Percentiles rank a stretch among this genome's conserved stretches.
These are phyloP conservation scores for Mobula birostris DNA, from an alignment of 2,113 vertebrate species.

Conservation along the genomic window DNA sequence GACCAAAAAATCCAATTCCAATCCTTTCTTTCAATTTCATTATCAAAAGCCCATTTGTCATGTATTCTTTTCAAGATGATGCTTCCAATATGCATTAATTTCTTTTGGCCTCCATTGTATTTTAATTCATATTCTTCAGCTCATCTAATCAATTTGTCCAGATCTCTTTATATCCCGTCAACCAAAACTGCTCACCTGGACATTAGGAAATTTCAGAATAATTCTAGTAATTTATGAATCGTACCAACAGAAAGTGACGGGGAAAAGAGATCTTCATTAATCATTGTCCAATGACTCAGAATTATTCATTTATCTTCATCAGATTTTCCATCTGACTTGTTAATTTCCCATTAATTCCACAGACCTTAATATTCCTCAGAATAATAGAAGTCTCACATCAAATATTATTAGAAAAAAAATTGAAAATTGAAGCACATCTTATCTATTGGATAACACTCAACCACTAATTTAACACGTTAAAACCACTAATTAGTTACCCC, in stretches of 20 bases:
- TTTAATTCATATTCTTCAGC: neutral
- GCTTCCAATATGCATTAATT: neutral
- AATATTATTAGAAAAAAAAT: neutral
- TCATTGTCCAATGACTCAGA: neutral
- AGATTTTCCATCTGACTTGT: neutral
- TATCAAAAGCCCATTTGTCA: neutral
- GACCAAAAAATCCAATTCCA: neutral
- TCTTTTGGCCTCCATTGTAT: neutral
- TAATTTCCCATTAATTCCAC: neutral
- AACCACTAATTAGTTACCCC: neutral
- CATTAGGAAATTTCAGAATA: neutral
- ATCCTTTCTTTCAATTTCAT: neutral
- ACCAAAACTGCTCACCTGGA: neutral
- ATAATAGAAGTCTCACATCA: neutral
- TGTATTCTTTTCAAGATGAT: neutral
- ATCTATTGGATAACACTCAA: neutral
- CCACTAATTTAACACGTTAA: neutral
- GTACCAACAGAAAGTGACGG: neutral
- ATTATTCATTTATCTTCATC: neutral
- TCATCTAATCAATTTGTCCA: neutral
- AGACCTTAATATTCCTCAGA: neutral
- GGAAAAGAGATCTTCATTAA: neutral
- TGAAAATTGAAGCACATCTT: slow-evolving; percentile 2
- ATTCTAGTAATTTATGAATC: neutral
- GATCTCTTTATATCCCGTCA: neutral